Base-by-base conservation (phyloP, 2,888 invertebrate genomes). In the Acanthosoma haemorrhoidale region DNA sequence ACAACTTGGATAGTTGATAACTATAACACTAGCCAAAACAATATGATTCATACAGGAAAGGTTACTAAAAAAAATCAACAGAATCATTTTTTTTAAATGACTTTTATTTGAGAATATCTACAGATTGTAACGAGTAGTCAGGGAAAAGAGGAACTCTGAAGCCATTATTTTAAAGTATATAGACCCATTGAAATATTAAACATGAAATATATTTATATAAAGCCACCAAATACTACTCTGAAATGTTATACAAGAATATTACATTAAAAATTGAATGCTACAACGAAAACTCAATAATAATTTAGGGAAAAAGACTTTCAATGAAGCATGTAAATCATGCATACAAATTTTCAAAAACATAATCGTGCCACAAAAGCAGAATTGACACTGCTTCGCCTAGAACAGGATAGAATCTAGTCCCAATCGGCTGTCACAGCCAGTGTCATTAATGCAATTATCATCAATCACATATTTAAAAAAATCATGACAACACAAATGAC, bases 121-220 rank as follows among this genome's bases (percentile, higher is more conserved):
- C 51, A 51, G 25, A 51, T n/a, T 51, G 11, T 21, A 51, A 51
- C 29, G n/a, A 51, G 29, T 25, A 25, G 51, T 25, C 6, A 51
- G 51, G 51, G 51, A 51, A 51, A 25, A 51, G 29, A 25, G 25
- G 29, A 21, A 51, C 29, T 16, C 51, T 51, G 51, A 51, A 51
- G 51, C 51, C 25, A 51, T 51, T 51, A 51, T 51, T 51, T 25
- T 25, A 51, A 51, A 51, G 29, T 51, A 51, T 51, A 25, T 51
- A 51, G 51, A 51, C 25, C 29, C 25, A 25, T 51, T 25, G n/a
- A 51, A 51, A 51, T 51, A 11, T 51, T 51, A 51, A 51, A n/a
- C 13, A 51, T 51, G 25, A 51, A 25, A 51, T 25, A 51, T 51
- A 21, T 25, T 51, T 3, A 29, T 51, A 29, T 21, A 51, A 25